A percentile compares a stretch with the other conserved stretches of the same genome.
Conservation (phyloP, 2,888 invertebrate species). For the Heliconius aoede region DNA sequence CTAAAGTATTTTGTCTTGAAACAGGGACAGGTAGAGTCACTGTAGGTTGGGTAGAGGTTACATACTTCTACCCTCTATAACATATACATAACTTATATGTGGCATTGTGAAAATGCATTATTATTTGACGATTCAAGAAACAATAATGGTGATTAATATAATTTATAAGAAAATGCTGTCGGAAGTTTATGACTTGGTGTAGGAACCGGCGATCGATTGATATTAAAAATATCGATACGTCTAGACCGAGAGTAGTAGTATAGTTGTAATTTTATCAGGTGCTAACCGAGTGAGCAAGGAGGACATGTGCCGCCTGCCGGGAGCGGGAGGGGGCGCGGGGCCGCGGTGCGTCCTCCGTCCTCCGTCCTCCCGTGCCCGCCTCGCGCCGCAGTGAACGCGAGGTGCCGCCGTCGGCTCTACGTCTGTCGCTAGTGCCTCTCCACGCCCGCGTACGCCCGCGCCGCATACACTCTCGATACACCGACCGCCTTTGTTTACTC, state of each 20-base stretch:
- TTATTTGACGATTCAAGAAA: not conserved
- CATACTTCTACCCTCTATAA: too few relatives aligned
- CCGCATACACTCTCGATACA: slow-evolving; percentile 51
- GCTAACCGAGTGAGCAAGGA: slow-evolving; percentile 56
- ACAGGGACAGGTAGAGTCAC: not conserved
- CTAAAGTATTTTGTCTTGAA: not conserved
- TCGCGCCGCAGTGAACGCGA: slow-evolving; percentile 71
- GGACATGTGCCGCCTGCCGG: slow-evolving; percentile 56
- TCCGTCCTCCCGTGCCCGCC: slow-evolving; percentile 46
- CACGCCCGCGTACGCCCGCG: slow-evolving; percentile 43
- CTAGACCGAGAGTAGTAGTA: slow-evolving; percentile 47
- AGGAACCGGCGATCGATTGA: slow-evolving; percentile 27
- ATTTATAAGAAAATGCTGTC: slow-evolving; percentile 25
- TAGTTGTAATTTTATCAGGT: slow-evolving; percentile 56
- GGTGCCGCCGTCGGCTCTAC: slow-evolving; percentile 68
- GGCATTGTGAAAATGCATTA: not conserved
- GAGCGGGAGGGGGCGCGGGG: slow-evolving; percentile 55
- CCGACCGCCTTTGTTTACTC: slow-evolving; percentile 79
- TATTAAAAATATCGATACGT: slow-evolving; percentile 44
- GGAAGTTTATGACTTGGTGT: not conserved
- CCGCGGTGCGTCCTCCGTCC: slow-evolving; percentile 49
- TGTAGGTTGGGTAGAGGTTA: too few relatives aligned
- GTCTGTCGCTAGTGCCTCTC: slow-evolving; percentile 57
- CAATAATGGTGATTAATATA: not conserved
- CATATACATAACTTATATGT: not conserved